Conservation (phyloP, 2,113 vertebrate species). For the Pseudorhombus dupliciocellatus region DNA sequence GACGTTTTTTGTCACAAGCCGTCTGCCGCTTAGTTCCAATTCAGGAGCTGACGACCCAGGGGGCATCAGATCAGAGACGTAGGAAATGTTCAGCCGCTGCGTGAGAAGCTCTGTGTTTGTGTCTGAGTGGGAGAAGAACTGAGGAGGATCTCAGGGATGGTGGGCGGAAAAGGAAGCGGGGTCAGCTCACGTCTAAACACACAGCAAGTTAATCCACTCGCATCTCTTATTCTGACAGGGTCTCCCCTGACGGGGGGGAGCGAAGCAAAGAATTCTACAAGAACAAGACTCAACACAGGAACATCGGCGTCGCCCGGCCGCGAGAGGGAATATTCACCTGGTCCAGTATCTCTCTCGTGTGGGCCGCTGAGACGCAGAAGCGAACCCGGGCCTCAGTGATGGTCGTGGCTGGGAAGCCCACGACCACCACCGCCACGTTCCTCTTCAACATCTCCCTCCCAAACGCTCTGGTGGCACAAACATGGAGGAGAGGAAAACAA, state of each 20-base stretch:
- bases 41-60: background rate
- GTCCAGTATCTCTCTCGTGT: constrained; percentile 92
- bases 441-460: constrained; percentile 95
- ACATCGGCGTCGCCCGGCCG: too few relatives aligned
- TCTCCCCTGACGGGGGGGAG: background rate
- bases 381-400: constrained; percentile 95
- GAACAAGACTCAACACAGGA: too few relatives aligned
- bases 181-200: constrained; percentile 4
- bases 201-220: background rate
- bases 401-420: constrained; percentile 95
- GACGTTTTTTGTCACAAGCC: too few relatives aligned
- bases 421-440: constrained; percentile 93
- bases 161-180: background rate
- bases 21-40: constrained; percentile 11
- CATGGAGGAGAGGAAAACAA: background rate
- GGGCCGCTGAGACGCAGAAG: constrained; percentile 94
- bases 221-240: background rate
- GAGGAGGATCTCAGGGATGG: constrained; percentile 2
- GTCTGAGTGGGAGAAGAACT: background rate
- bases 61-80: background rate
- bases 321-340: constrained; percentile 77
- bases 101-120: background rate
- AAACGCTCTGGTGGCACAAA: constrained; percentile 84
- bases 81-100: background rate
- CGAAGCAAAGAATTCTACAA: background rate